A percentile compares a stretch with the other conserved stretches of the same genome.
phyloP scores from a whole-genome alignment of 2,113 vertebrate species.

The Oncorhynchus clarkii region DNA sequence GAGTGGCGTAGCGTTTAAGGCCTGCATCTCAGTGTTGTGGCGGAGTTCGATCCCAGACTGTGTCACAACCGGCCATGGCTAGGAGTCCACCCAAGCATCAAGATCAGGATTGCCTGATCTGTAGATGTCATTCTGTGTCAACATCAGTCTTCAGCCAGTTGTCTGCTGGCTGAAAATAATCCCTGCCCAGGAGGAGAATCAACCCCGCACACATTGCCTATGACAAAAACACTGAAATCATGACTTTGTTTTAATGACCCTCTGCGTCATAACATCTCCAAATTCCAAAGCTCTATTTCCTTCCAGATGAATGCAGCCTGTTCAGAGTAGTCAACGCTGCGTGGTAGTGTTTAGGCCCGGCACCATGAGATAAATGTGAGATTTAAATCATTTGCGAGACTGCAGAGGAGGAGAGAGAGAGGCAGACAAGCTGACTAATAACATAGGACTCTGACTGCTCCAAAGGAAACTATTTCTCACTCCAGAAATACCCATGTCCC shows the following conservation, averaged over 20 bases:
- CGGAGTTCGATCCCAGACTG: too few relatives aligned
- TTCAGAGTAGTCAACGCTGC: conserved; percentile 54
- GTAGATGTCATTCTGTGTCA: conserved; percentile 8
- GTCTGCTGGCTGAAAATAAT: conserved; percentile 59
- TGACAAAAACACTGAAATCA: conserved; percentile 29
- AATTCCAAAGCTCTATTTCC: conserved; percentile 50
- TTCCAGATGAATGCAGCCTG: conserved; percentile 55
- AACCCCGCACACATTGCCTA: conserved; percentile 38
- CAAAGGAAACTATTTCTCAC: conserved; percentile 61
- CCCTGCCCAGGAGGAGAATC: conserved; percentile 34
- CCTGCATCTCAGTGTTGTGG: too few relatives aligned
- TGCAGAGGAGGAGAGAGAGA: conserved; percentile 60
- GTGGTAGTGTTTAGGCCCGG: conserved; percentile 28
- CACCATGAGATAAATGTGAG: conserved; percentile 50
- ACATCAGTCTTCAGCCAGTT: conserved; percentile 16
- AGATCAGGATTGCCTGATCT: conserved; percentile 17
- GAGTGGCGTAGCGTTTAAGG: too few relatives aligned
- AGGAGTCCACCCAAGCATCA: neutral
- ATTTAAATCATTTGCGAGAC: conserved; percentile 71
- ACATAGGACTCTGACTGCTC: conserved; percentile 52
- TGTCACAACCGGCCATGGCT: too few relatives aligned
- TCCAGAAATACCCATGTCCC: conserved; percentile 60
- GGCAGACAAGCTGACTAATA: conserved; percentile 70
- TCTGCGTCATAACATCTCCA: conserved; percentile 19
- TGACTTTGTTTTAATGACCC: conserved; percentile 57